Evolutionary conservation across 2,113 vertebrate species (phyloP).

Genomic region (Sorex araneus): DNA sequence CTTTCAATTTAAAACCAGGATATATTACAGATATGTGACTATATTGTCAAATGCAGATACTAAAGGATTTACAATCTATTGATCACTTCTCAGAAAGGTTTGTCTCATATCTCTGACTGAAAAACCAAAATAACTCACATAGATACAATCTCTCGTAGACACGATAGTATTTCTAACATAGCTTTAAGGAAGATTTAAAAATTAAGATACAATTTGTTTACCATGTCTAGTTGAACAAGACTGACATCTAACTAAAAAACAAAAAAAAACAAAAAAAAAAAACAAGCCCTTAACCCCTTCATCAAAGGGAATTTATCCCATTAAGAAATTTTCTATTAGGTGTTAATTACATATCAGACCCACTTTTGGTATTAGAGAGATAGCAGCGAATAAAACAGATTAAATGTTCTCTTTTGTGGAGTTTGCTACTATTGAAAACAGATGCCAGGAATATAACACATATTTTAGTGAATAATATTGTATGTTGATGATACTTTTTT

Average conservation of each 20-base stretch:
- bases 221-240: not conserved
- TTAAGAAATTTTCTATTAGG: not conserved
- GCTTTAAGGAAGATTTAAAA: conserved; percentile 21
- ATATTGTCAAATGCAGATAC: not conserved
- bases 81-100: conserved; percentile 17
- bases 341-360: not conserved
- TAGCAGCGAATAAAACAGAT: not conserved
- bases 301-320: not conserved
- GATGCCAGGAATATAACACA: not conserved
- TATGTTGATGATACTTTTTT: not conserved
- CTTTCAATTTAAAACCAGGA: not conserved
- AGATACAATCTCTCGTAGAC: not conserved
- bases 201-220: not conserved
- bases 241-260: not conserved
- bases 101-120: not conserved
- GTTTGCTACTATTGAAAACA: not conserved
- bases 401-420: not conserved
- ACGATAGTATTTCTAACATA: conserved; percentile 50
- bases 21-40: not conserved
- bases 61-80: not conserved
- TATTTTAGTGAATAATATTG: conserved; percentile 13
- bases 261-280: too few species aligned
- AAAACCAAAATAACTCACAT: not conserved
- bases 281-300: not conserved
- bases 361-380: not conserved